Evolutionary conservation across 2,888 invertebrate genomes (phyloP).

Genomic region (Eilema caniola): DNA sequence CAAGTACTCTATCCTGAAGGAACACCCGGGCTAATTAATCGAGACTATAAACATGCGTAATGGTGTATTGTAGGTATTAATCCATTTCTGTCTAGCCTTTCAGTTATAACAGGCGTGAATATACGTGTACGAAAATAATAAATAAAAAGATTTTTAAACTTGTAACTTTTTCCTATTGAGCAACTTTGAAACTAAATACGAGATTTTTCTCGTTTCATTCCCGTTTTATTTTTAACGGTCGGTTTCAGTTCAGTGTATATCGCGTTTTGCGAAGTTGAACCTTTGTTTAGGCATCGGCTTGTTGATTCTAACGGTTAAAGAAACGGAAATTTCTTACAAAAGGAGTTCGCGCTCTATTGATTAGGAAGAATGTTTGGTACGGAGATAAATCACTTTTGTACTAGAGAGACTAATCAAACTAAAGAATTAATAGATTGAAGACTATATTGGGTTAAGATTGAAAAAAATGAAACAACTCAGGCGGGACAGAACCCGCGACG

Average conservation of each 20-base stretch:
- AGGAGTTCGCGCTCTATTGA: slow-evolving; percentile 8
- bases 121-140: too few relatives aligned
- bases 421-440: too few relatives aligned
- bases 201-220: background rate
- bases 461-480: too few relatives aligned
- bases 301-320: slow-evolving; percentile 24
- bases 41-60: too few relatives aligned
- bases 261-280: slow-evolving; percentile 24
- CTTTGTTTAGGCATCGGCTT: slow-evolving; percentile 25
- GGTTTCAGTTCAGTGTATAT: background rate
- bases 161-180: background rate
- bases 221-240: slow-evolving; percentile 11
- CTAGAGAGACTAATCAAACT: background rate
- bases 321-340: slow-evolving; percentile 9
- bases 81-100: too few relatives aligned
- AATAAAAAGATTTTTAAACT: too few relatives aligned
- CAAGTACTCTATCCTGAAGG: too few relatives aligned
- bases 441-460: too few relatives aligned
- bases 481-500: too few relatives aligned
- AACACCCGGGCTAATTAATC: too few relatives aligned
- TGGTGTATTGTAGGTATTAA: too few relatives aligned
- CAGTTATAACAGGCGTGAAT: too few relatives aligned
- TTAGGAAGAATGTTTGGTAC: background rate
- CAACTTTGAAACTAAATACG: slow-evolving; percentile 2
- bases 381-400: background rate